Conservation (phyloP, 2,888 invertebrate species). For the Epiblema foenella region DNA sequence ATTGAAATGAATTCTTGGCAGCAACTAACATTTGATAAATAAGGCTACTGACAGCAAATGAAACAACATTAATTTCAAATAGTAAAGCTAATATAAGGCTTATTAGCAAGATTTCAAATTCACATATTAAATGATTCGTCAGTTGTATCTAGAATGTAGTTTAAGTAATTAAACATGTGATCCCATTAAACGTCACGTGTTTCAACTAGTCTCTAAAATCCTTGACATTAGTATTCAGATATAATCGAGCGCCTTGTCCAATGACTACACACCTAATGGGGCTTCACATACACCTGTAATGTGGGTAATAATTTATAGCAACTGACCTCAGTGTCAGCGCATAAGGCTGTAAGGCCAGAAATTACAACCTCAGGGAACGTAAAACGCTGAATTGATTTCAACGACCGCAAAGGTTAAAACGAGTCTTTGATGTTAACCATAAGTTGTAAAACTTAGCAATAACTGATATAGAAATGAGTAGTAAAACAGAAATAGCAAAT, state of each 20-base stretch:
- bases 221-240: slow-evolving; percentile 17
- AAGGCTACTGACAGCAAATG: background rate
- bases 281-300: slow-evolving; percentile 16
- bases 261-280: slow-evolving; percentile 12
- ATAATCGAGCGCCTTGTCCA: slow-evolving; percentile 23
- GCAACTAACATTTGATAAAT: background rate
- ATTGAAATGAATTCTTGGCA: background rate
- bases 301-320: slow-evolving; percentile 29
- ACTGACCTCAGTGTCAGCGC: slow-evolving; percentile 59
- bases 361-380: slow-evolving; percentile 42
- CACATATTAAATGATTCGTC: too few relatives aligned
- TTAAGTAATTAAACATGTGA: background rate
- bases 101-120: background rate
- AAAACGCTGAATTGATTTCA: slow-evolving; percentile 31
- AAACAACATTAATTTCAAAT: too few relatives aligned
- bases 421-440: slow-evolving; percentile 9
- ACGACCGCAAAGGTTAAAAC: slow-evolving; percentile 13
- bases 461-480: background rate
- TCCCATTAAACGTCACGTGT: background rate
- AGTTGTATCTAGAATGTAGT: background rate
- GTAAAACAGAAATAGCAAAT: slow-evolving; percentile 3
- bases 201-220: background rate
- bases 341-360: slow-evolving; percentile 60
- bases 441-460: background rate
- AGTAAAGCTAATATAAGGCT: too few relatives aligned